Conservation (phyloP, 1,140 invertebrate species). For the Apis dorsata region DNA sequence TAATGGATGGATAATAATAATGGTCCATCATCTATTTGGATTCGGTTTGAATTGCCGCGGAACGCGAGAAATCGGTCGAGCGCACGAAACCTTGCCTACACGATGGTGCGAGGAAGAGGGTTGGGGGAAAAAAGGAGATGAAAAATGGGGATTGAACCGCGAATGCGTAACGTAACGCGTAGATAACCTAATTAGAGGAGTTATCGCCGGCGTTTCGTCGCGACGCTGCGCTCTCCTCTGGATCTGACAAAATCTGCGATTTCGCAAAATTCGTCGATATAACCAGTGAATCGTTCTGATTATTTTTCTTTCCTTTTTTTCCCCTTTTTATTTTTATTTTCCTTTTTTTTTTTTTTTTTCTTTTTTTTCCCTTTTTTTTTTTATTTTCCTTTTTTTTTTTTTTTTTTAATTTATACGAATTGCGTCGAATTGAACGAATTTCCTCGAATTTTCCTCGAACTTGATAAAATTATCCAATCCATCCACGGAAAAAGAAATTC, state of each 20-base stretch:
- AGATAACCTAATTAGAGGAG: slow-evolving; percentile 47
- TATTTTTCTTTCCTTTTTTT: neutral
- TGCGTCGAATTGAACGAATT: no score
- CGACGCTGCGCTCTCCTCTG: neutral
- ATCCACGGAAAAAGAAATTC: no score
- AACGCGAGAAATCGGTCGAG: neutral
- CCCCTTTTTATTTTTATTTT: no score
- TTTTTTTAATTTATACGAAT: no score
- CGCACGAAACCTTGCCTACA: neutral
- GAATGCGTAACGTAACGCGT: slow-evolving; percentile 29
- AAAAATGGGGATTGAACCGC: slow-evolving; percentile 15
- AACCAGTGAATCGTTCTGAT: neutral
- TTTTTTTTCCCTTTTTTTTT: no score
- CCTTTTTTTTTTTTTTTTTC: neutral
- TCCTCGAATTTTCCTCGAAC: no score
- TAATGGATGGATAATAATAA: slow-evolving; percentile 46
- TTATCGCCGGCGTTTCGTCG: slow-evolving; percentile 33
- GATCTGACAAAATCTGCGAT: slow-evolving; percentile 18
- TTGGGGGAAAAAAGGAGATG: neutral
- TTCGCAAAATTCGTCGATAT: slow-evolving; percentile 4
- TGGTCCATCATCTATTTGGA: slow-evolving; percentile 29
- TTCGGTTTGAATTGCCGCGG: neutral
- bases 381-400: no score
- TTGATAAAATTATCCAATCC: no score
- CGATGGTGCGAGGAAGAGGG: neutral